Base-by-base conservation (phyloP, 2,888 invertebrate genomes). In the Andrena haemorrhoa region DNA sequence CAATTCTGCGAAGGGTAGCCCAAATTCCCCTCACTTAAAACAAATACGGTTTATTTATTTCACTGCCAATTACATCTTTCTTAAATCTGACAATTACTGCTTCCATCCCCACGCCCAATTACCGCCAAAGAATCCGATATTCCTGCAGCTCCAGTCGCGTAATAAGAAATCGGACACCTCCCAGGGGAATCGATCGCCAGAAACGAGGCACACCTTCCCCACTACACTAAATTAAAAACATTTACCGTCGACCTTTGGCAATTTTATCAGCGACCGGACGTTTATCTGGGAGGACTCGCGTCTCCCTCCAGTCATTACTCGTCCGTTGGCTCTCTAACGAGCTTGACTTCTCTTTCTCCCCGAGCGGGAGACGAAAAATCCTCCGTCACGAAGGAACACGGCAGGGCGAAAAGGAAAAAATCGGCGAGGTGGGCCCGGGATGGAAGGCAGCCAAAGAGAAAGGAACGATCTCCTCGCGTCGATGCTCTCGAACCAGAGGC, bases 281-380 rank as follows among this genome's bases (percentile, higher is more conserved):
- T 82, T 84, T 65, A 70, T 79, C 47, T 47, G 73, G 20, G 49
- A 53, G 12, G 61, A 47, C 41, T 63, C 53, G 33, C 16, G 23
- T 41, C 26, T 60, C 61, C 23, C 20, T 71, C 66, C 51, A 64
- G 56, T 71, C 83, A 77, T 85, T 77, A 85, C 65, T 75, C 72
- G 71, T 70, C 70, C 64, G 75, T 81, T 71, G 56, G 35, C 60
- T 77, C 16, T 58, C 58, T 78, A 85, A 85, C 82, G 82, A 84
- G 79, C 70, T 23, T 58, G 66, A 60, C 69, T 69, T 20, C 63
- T 70, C 41, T 49, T 47, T 47, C 56, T 65, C n/a, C 29, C 8
- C 12, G 12, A n/a, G 16, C 31, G 20, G 33, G 33, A 56, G n/a
- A 35, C 31, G 58, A 75, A 75, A 75, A 69, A 64, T 75, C 51